phyloP scores from a whole-genome alignment of 2,888 invertebrate species.

The Brachycybe producta region DNA sequence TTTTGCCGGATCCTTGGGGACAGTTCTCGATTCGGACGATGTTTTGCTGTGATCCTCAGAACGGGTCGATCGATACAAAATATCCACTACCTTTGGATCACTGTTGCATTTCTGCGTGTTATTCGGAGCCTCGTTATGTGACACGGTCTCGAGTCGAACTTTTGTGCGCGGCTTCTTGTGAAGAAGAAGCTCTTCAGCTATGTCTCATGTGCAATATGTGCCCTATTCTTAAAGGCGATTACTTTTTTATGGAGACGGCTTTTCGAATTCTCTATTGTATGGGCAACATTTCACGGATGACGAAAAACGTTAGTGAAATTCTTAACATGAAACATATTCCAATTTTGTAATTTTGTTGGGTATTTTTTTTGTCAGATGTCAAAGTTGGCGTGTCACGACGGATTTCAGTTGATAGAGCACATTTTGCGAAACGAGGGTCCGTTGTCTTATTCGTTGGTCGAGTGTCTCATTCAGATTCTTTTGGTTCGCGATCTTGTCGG shows the following conservation, averaged over 20 bases:
- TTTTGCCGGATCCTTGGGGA: too few species aligned
- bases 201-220: constrained; percentile 10
- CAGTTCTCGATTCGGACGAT: too few species aligned
- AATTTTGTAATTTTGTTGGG: background rate
- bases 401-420: constrained; percentile 3
- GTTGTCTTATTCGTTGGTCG: background rate
- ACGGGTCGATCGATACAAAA: too few species aligned
- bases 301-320: constrained; percentile 1
- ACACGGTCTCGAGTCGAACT: constrained; percentile 5
- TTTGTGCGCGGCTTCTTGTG: background rate
- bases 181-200: constrained; percentile 9
- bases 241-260: constrained; percentile 1
- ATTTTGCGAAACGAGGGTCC: background rate
- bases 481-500: constrained; percentile 8
- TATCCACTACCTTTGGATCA: too few species aligned
- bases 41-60: too few species aligned
- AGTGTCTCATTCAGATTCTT: constrained; percentile 4
- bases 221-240: background rate
- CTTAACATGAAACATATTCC: background rate
- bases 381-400: constrained; percentile 10
- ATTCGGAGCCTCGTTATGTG: background rate
- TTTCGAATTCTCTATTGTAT: constrained; percentile 1
- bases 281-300: background rate
- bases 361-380: constrained; percentile 6
- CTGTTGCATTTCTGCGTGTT: background rate